Evolutionary conservation across 2,888 invertebrate species (phyloP).

Genomic region (Morpho deidamia): DNA sequence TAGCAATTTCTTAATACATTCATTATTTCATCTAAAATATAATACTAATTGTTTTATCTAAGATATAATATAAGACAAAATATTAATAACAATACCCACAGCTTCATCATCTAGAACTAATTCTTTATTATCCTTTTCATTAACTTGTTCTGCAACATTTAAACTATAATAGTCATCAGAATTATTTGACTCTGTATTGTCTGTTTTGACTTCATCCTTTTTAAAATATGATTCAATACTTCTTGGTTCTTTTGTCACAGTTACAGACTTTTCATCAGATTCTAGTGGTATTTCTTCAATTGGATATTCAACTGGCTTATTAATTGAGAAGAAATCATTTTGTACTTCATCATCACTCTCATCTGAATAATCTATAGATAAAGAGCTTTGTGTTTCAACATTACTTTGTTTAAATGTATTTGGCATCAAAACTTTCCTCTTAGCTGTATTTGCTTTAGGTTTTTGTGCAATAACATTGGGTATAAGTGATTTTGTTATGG

Average conservation of each 20-base stretch:
- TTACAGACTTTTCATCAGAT: conserved; percentile 36
- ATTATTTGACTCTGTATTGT: conserved; percentile 28
- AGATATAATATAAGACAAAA: not conserved
- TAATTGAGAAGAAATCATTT: conserved; percentile 76
- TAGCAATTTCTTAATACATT: too few species aligned
- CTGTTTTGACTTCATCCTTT: conserved; percentile 34
- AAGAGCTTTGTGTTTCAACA: conserved; percentile 29
- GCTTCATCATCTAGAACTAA: conserved; percentile 62
- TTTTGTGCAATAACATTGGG: conserved; percentile 68
- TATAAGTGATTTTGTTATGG: conserved; percentile 54
- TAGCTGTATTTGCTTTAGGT: conserved; percentile 34
- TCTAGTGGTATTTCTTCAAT: conserved; percentile 53
- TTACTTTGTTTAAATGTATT: conserved; percentile 40
- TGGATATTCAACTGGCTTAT: conserved; percentile 62
- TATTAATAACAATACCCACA: conserved; percentile 39
- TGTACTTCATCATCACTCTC: conserved; percentile 69
- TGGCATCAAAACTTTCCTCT: conserved; percentile 37
- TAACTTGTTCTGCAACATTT: conserved; percentile 37
- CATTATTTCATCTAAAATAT: too few species aligned
- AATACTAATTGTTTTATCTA: too few species aligned
- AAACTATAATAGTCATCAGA: conserved; percentile 21
- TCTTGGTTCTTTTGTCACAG: conserved; percentile 30
- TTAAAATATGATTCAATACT: conserved; percentile 62
- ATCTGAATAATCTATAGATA: conserved; percentile 53
- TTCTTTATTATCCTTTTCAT: conserved; percentile 45